Base-by-base conservation (phyloP, 2,113 vertebrate genomes). In the Anas platyrhynchos region DNA sequence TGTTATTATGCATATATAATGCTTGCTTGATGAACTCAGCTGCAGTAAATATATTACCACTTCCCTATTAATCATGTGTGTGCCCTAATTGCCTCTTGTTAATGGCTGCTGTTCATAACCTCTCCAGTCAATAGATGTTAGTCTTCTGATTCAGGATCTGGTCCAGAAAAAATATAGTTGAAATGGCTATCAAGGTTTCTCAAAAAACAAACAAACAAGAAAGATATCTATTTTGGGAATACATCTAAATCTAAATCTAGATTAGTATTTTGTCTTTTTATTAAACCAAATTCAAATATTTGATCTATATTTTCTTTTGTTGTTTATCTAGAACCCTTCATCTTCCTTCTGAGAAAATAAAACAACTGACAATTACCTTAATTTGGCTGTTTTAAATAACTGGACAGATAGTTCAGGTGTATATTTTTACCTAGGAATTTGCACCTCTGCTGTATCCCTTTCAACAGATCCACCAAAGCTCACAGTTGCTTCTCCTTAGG, bases 21-120 rank as follows among this genome's bases (percentile, higher is more conserved):
- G 27, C 2, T 27, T 29, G 13, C 41, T 61, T n/a, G 31, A 62
- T n/a, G 22, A 75, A 25, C 26, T 50, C 20, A 44, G 55, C 6
- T 31, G 22, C 20, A 32, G 23, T 32, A 79, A 67, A 31, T 20
- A 25, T 3, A 11, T 62, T 79, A 32, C 13, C 32, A 34, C 6
- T 69, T 75, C 22, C 46, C n/a, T 7, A 14, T 29, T 13, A 74
- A 55, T 29, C 7, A 20, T 4, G 3, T 54, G 23, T 27, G 6
- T 61, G 16, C 36, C 9, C 10, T 34, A 13, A 13, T 11, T 89
- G 11, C 6, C 29, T 85, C 9, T 23, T 77, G 4, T 65, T 63
- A 52, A 23, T 8, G 22, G 12, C 36, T 1, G 4, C 6, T 1
- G 5, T 36, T 36, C 16, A 13, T 41, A 59, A 58, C 2, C 4